Base-by-base conservation (phyloP, 2,888 invertebrate genomes). In the Ommatoiulus sabulosus region DNA sequence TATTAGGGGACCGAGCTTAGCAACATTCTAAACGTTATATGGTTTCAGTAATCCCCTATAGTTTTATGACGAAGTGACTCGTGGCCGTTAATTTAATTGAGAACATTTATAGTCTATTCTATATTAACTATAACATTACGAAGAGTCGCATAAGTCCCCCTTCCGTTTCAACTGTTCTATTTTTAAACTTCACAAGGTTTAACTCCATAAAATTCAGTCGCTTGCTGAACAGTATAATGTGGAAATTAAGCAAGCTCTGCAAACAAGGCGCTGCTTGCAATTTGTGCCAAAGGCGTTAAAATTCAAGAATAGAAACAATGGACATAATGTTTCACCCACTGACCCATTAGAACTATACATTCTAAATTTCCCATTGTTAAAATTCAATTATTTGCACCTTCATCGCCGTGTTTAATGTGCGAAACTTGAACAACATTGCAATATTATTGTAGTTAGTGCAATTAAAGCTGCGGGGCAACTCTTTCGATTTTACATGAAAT, bases 241-340 rank as follows among this genome's bases (percentile, higher is more conserved):
- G 57, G 5, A 17, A 52, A 17, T 57, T 57, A n/a, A n/a, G 52
- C 52, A 12, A 52, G 52, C 8, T 3, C 52, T 15, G 52, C 15
- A 52, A 52, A 52, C 12, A 17, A 52, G n/a, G 24, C 72, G 72
- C 20, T 72, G 72, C n/a, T 8, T 72, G n/a, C 35, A 10, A 80
- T 80, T 80, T 35, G 12, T 80, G 4, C 12, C 15, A 80, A 80
- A 24, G 35, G 80, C 35, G 80, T 35, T 24, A 80, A 80, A 12
- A 80, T 20, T 80, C 80, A 80, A 15, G 80, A 80, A 80, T 80
- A 80, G 80, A 80, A 80, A 80, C 80, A 80, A 80, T 80, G 80
- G 80, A 80, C 24, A 80, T 80, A 80, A 35, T 80, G 12, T 80
- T 35, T 80, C 80, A 80, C 80, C 80, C 80, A 80, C 80, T 80